Evolutionary conservation across 2,797 vertebrate species (phyloP).

Genomic region (Tauraco hartlaubi): DNA sequence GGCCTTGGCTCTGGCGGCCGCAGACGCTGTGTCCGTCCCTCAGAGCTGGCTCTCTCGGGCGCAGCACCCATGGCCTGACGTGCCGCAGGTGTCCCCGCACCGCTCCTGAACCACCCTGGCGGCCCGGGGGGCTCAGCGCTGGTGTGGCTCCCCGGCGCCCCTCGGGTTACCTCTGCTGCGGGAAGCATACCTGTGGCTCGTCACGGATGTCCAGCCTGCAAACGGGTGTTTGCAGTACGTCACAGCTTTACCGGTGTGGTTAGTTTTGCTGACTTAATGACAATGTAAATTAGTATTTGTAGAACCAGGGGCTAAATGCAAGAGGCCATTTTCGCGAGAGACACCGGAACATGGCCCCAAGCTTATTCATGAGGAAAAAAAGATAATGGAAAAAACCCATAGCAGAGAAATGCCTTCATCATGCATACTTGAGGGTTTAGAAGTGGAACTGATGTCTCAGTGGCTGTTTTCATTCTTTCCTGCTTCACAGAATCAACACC

Average conservation of each 20-base stretch:
- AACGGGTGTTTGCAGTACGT: rapidly evolving
- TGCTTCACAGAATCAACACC: constrained; percentile 3
- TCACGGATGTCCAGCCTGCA: rapidly evolving
- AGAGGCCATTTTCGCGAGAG: background rate
- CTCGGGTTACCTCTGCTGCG: rapidly evolving
- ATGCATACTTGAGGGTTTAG: background rate
- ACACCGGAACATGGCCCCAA: background rate
- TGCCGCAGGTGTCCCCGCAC: background rate
- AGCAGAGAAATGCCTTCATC: background rate
- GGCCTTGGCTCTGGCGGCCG: background rate
- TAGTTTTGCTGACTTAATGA: background rate
- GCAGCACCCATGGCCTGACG: background rate
- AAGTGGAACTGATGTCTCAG: constrained; percentile 13
- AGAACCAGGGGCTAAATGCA: background rate
- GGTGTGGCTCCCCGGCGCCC: background rate
- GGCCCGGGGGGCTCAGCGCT: too few species aligned
- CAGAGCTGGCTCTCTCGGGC: rapidly evolving
- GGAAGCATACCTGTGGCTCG: background rate
- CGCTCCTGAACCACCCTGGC: background rate
- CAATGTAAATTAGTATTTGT: background rate
- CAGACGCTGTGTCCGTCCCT: rapidly evolving
- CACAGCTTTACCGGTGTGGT: rapidly evolving
- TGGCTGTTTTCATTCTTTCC: background rate
- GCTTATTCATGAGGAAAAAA: background rate
- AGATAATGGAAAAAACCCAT: background rate